A percentile compares a stretch with the other conserved stretches of the same genome.
These are phyloP conservation scores for Abramis brama DNA, from an alignment of 2,113 vertebrate genomes.

Conservation along the genomic window DNA sequence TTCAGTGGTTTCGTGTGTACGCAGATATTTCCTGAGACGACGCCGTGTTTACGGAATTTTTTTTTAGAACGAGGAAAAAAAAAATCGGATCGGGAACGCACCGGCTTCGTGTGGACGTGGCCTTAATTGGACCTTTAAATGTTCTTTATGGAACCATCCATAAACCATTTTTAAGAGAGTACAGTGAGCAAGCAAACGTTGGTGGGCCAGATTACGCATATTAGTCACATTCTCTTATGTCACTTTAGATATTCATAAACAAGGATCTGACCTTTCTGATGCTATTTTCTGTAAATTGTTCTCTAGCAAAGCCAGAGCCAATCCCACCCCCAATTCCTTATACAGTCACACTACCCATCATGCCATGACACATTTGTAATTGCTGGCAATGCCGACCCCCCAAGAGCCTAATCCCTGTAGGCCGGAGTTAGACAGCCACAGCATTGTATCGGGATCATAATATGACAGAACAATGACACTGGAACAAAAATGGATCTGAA, in stretches of 20 bases:
- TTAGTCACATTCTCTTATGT: conserved; percentile 37
- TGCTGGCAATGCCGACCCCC: not conserved
- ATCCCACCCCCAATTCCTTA: conserved; percentile 34
- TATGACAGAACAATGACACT: conserved; percentile 12
- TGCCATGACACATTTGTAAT: conserved; percentile 42
- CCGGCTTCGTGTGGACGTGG: too few species aligned
- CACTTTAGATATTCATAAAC: conserved; percentile 52
- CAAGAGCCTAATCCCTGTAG: not conserved
- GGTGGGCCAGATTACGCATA: conserved; percentile 46
- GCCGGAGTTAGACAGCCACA: conserved; percentile 3
- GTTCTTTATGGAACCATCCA: not conserved
- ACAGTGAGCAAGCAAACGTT: conserved; percentile 40
- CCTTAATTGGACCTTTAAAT: not conserved
- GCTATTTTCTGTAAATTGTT: conserved; percentile 30
- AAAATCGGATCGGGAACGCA: too few species aligned
- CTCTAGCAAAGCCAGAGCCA: conserved; percentile 14
- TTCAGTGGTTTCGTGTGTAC: too few species aligned
- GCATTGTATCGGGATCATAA: conserved; percentile 23
- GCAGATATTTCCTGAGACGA: too few species aligned
- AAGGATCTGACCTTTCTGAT: conserved; percentile 53
- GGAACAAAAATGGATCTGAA: not conserved
- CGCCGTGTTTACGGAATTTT: too few species aligned
- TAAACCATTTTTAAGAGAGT: not conserved
- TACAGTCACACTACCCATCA: conserved; percentile 43
- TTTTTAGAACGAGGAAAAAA: too few species aligned